Conservation (phyloP, 2,797 vertebrate species). For the Balearica regulorum region DNA sequence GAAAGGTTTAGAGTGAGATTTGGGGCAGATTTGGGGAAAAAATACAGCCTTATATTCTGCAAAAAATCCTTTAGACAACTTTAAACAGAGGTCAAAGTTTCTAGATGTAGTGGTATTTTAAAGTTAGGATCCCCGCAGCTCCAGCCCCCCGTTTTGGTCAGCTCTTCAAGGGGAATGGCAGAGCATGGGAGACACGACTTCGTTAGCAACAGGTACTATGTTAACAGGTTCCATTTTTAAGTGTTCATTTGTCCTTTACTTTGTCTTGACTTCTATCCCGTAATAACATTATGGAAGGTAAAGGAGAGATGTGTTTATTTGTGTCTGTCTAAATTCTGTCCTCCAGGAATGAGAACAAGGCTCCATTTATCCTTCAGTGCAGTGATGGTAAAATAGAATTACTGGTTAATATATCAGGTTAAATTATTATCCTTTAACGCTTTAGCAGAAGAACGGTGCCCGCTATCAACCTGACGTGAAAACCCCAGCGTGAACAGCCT, state of each 20-base stretch:
- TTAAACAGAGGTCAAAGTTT: background rate
- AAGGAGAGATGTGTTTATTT: background rate
- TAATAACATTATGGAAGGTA: background rate
- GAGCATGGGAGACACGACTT: background rate
- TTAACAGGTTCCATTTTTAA: background rate
- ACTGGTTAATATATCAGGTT: background rate
- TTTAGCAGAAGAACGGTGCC: background rate
- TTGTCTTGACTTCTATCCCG: background rate
- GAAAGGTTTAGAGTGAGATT: background rate
- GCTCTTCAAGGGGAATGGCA: background rate
- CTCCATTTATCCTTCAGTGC: background rate
- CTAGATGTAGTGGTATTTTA: background rate
- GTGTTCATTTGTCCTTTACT: background rate
- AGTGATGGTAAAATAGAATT: background rate
- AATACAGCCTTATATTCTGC: background rate
- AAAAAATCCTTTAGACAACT: background rate
- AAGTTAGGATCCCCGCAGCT: background rate
- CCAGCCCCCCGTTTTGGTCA: background rate
- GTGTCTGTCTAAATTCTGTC: background rate
- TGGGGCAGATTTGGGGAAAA: background rate
- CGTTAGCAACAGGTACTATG: background rate
- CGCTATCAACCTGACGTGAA: accelerated
- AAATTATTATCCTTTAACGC: background rate
- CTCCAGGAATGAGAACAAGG: background rate
- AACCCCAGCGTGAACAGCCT: background rate